Conservation (phyloP, 2,888 invertebrate genomes). For the Coecobrya sp. region DNA sequence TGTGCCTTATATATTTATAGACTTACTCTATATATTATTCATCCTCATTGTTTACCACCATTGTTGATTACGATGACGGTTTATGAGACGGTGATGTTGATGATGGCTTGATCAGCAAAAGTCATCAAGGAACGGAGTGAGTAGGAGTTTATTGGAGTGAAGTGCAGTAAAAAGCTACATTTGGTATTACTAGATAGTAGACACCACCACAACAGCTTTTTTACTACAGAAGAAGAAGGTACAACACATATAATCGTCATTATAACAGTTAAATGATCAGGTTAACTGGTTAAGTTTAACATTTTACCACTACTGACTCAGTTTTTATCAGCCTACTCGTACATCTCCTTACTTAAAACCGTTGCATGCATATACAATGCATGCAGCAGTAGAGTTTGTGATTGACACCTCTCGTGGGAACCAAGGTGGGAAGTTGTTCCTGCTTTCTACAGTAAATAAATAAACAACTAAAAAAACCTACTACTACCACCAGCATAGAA, state of each 20-base stretch:
- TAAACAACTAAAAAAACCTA: constrained; percentile 10
- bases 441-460: constrained; percentile 74
- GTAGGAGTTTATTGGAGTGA: constrained; percentile 37
- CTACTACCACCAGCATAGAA: neutral
- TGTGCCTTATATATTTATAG: neutral
- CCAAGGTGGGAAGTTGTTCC: constrained; percentile 81
- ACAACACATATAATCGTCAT: constrained; percentile 1
- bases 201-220: neutral
- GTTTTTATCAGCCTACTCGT: constrained; percentile 59
- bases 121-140: constrained; percentile 44
- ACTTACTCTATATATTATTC: neutral
- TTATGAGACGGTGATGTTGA: neutral
- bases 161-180: constrained; percentile 2
- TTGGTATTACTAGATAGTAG: neutral
- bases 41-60: constrained; percentile 2
- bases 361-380: neutral
- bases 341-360: constrained; percentile 2
- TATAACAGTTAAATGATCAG: constrained; percentile 44
- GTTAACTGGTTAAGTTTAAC: constrained; percentile 29
- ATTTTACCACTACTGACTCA: constrained; percentile 67
- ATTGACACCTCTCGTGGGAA: constrained; percentile 81
- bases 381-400: constrained; percentile 27
- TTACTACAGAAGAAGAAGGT: neutral
- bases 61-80: neutral
- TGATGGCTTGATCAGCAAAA: constrained; percentile 55